Base-by-base conservation (phyloP, 2,113 vertebrate genomes). In the Macrotus californicus region DNA sequence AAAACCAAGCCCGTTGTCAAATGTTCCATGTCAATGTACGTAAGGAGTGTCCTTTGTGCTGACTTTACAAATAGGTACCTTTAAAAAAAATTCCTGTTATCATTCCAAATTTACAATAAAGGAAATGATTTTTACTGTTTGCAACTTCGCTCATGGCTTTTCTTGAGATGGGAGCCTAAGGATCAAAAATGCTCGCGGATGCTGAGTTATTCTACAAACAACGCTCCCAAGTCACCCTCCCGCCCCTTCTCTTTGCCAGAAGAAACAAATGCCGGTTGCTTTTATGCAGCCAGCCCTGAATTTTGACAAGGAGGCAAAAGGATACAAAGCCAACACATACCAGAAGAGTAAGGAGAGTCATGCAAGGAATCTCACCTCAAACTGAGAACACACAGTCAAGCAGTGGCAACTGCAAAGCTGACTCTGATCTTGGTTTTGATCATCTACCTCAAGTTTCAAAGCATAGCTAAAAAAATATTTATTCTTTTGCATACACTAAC, bases 311-410 rank as follows among this genome's bases (percentile, higher is more conserved):
- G 14, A 96, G 19, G 76, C 52, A 93, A 97, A 50, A 0, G 2
- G 95, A 95, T 67, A 52, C 34, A 75, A 91, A 54, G 39, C 46
- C 31, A 97, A 79, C 86, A 92, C 89, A 96, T 92, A 94, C 43
- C 14, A 95, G 83, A 87, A 93, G 94, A 97, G 83, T 36, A 81
- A 97, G 83, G 85, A 93, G 94, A 97, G 83, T 36, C 79, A 97
- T 12, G 3, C 26, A 90, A 96, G 94, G 95, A 97, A 93, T 95
- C 86, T 77, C 41, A 12, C 36, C 69, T 75, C 80, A 88, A 69
- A 76, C 95, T 91, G 92, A 93, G 75, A 84, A 48, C 13, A 82
- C 36, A 39, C 12, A 89, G 46, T 88, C 94, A 92, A 96, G 54
- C 69, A 77, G 79, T 95, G n/a, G 88, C 15, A n/a, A 5, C 76